A percentile compares a stretch with the other conserved stretches of the same genome.
Evolutionary conservation across 2,888 invertebrate genomes (phyloP).

Genomic region (Zelleria hepariella): DNA sequence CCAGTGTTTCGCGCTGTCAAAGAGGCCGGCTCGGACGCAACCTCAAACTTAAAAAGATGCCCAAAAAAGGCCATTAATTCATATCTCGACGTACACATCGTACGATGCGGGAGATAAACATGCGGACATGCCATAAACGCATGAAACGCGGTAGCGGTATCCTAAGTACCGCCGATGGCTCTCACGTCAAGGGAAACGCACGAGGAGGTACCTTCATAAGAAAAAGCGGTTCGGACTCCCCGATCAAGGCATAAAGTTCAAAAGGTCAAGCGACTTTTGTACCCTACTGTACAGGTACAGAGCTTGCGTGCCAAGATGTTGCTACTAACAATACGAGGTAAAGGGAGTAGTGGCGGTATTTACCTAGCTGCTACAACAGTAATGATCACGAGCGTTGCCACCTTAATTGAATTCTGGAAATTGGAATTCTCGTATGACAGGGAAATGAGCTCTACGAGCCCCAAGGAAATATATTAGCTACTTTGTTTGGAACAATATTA

Average conservation of each 20-base stretch:
- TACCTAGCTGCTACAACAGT: background rate
- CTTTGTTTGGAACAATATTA: background rate
- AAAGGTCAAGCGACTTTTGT: background rate
- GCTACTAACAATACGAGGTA: background rate
- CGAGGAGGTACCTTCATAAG: background rate
- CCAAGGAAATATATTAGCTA: background rate
- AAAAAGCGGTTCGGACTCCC: background rate
- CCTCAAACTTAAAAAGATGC: background rate
- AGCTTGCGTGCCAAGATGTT: background rate
- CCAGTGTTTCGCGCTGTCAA: background rate
- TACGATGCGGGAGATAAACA: constrained; percentile 3
- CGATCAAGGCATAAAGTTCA: background rate
- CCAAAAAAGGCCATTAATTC: background rate
- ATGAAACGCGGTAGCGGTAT: constrained; percentile 64
- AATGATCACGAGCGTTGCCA: background rate
- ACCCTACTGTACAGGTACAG: background rate
- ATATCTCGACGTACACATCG: constrained; percentile 1
- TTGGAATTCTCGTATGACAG: background rate
- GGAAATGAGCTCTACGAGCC: background rate
- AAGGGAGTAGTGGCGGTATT: background rate
- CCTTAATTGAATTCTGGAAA: background rate
- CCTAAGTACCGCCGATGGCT: constrained; percentile 35
- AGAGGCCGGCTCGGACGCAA: background rate
- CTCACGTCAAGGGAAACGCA: constrained; percentile 37
- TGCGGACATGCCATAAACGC: constrained; percentile 16